Percentiles rank a stretch among this genome's conserved stretches.
phyloP scores from a whole-genome alignment of 1,140 invertebrate genomes.

The Helicorthomorpha holstii region DNA sequence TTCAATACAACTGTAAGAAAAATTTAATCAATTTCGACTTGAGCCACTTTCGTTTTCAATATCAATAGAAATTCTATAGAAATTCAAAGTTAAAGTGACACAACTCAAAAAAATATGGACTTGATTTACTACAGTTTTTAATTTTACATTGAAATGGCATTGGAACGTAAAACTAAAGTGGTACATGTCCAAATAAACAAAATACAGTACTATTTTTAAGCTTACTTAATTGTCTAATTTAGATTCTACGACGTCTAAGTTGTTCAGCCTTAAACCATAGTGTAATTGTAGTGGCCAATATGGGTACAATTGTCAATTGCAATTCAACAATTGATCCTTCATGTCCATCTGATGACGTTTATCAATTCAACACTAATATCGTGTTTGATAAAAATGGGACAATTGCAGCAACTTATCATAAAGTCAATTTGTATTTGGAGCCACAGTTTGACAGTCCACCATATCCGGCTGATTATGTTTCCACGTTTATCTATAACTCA shows the following conservation, averaged over 20 bases:
- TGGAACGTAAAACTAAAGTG: no score
- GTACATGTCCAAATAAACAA: no score
- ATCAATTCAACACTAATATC: background rate
- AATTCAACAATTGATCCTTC: background rate
- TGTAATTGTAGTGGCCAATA: background rate
- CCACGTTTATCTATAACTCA: background rate
- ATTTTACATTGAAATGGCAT: background rate
- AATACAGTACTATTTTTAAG: no score
- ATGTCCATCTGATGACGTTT: background rate
- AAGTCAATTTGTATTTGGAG: background rate
- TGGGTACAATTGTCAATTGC: background rate
- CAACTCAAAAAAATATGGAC: background rate
- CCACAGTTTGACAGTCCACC: background rate
- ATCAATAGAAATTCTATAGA: no score
- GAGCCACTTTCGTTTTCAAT: background rate
- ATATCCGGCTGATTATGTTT: background rate
- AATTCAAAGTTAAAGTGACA: no score
- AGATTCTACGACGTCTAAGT: background rate
- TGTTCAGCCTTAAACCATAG: background rate
- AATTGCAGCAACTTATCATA: background rate
- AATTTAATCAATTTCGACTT: background rate
- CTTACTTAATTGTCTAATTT: no score
- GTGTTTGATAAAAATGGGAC: background rate
- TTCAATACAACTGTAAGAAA: background rate
- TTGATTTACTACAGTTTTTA: background rate